Percentiles rank a stretch among this genome's conserved stretches.
Evolutionary conservation across 1,140 invertebrate genomes (phyloP).

Genomic region (Triops longicaudatus): DNA sequence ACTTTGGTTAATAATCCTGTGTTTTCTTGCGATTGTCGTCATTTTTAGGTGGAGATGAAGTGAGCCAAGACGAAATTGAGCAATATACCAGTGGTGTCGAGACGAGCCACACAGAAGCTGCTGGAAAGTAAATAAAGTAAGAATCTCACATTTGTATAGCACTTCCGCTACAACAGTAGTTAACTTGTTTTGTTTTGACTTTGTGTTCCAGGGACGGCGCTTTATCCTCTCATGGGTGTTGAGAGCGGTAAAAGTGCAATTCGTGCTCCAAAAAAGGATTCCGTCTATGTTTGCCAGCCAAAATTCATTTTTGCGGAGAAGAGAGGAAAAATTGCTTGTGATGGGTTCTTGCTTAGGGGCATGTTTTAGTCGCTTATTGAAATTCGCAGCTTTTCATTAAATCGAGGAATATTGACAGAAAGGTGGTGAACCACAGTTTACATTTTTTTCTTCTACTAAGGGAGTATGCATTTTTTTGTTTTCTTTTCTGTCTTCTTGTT

Average conservation of each 20-base stretch:
- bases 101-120: background rate
- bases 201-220: background rate
- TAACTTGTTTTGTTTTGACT: background rate
- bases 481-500: background rate
- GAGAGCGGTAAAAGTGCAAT: conserved; percentile 1
- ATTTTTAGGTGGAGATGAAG: conserved; percentile 4
- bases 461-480: background rate
- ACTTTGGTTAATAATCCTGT: no score
- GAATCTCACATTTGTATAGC: background rate
- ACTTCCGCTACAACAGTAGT: background rate
- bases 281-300: conserved; percentile 3
- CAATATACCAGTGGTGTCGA: background rate
- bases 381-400: background rate
- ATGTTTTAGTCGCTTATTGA: conserved; percentile 1
- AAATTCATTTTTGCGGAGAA: background rate
- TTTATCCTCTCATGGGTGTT: conserved; percentile 5
- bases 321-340: background rate
- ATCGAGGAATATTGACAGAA: background rate
- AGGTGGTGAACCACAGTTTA: background rate
- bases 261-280: background rate
- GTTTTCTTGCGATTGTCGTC: background rate
- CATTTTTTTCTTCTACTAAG: background rate
- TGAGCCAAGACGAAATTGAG: background rate
- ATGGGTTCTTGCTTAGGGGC: background rate
- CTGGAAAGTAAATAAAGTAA: conserved; percentile 1